Percentiles rank a stretch among this genome's conserved stretches.
Evolutionary conservation across 2,113 vertebrate species (phyloP).

Genomic region (Callorhinus ursinus): DNA sequence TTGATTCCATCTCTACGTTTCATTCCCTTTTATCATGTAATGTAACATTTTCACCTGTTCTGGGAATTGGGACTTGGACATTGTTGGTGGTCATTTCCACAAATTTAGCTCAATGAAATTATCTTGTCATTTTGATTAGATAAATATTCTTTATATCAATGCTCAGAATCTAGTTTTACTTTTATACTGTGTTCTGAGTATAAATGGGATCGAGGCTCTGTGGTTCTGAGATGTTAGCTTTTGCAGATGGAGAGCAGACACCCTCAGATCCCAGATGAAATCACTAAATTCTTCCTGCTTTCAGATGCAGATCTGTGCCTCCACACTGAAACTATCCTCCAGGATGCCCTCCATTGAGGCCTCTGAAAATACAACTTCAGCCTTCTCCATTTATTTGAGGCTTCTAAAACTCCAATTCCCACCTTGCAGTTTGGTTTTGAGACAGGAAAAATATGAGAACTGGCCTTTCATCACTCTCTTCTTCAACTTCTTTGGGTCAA

Average conservation of each 20-base stretch:
- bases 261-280: background rate
- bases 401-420: background rate
- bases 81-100: background rate
- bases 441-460: background rate
- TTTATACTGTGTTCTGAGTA: background rate
- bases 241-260: background rate
- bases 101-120: background rate
- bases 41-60: background rate
- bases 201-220: background rate
- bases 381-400: background rate
- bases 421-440: background rate
- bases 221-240: background rate
- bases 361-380: background rate
- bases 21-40: background rate
- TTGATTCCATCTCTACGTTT: background rate
- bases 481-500: background rate
- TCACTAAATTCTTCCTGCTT: background rate
- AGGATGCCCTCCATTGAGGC: fast-evolving
- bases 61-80: background rate
- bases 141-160: background rate
- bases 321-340: background rate
- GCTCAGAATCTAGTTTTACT: background rate
- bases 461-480: background rate
- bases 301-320: background rate
- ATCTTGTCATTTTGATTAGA: background rate